Evolutionary conservation across 2,797 vertebrate genomes (phyloP), one percentile per base, ranked within the genome.

Genomic region (Anniella stebbinsi): DNA sequence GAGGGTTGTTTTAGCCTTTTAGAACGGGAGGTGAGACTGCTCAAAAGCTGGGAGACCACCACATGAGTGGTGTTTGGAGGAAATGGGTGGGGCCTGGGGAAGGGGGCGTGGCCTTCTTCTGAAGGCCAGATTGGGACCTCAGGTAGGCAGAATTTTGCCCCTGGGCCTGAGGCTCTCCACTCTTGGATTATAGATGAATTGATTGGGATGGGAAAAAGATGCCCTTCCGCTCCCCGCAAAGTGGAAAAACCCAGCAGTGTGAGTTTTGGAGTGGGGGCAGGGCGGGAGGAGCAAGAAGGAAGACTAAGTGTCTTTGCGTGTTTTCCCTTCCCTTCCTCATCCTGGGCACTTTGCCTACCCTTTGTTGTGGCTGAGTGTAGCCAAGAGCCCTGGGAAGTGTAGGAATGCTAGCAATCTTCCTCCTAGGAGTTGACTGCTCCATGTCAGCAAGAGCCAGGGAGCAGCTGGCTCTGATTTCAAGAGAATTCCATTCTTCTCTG

Each of bases 361-460:
- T 93, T 89, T 93, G 80, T 95, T 92, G 92, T 7, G 23, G 90
- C 89, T 12, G 21, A 28, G 2, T 12, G n/a, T 38, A 63, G 80
- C 78, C 84, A 80, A 70, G 95, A 70, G 82, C 84, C 77, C 66
- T 77, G 75, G 86, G 83, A 90, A 91, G 87, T 75, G 28, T 13
- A 87, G 88, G 96, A 97, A 97, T 97, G 96, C 94, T 78, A 94
- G 95, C 96, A 95, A 96, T 97, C 96, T 94, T 96, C 93, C 77
- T 83, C 96, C 92, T 91, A 91, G 95, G 96, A 97, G 96, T 94
- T 96, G 92, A 93, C 93, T 90, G 25, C 93, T 93, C 92, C 90
- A 93, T 95, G 91, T 96, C 94, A 90, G 94, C 91, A 80, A 92
- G 87, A 83, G 66, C 87, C 45, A 33, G 48, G 89, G 82, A 80